A percentile compares a stretch with the other conserved stretches of the same genome.
Evolutionary conservation across 2,797 vertebrate genomes (phyloP).

Genomic region (Hozukius guyotensis): DNA sequence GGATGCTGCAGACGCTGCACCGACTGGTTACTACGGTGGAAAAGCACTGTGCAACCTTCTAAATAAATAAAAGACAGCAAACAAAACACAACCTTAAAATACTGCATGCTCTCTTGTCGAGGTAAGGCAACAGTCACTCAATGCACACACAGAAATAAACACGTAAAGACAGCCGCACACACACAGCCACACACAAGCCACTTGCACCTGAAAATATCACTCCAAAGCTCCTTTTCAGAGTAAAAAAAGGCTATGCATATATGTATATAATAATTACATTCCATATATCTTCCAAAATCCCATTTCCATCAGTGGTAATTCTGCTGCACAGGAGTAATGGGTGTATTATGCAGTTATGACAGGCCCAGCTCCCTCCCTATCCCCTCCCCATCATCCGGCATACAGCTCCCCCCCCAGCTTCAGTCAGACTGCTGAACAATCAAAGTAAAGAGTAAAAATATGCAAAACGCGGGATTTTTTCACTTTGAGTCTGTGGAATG

Average conservation of each 20-base stretch:
- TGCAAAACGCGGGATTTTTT: slow-evolving; percentile 70
- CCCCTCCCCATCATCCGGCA: slow-evolving; percentile 60
- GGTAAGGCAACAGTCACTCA: slow-evolving; percentile 6
- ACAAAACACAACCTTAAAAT: slow-evolving; percentile 10
- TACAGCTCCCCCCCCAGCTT: slow-evolving; percentile 30
- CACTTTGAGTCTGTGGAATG: slow-evolving; percentile 53
- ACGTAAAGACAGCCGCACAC: slow-evolving; percentile 18
- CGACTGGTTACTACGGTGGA: background rate
- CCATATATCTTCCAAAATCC: slow-evolving; percentile 84
- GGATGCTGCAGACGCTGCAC: slow-evolving; percentile 14
- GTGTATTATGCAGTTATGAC: slow-evolving; percentile 84
- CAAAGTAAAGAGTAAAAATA: slow-evolving; percentile 73
- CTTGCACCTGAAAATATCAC: slow-evolving; percentile 60
- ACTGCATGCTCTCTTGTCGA: background rate
- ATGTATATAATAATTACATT: slow-evolving; percentile 86
- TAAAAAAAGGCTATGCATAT: slow-evolving; percentile 78
- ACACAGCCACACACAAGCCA: slow-evolving; percentile 12
- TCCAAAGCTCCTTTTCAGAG: slow-evolving; percentile 62
- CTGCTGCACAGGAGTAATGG: slow-evolving; percentile 82
- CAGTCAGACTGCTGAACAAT: slow-evolving; percentile 74
- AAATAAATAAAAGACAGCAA: slow-evolving; percentile 6
- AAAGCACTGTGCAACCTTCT: slow-evolving; percentile 15
- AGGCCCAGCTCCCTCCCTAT: slow-evolving; percentile 65
- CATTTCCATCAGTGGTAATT: slow-evolving; percentile 85
- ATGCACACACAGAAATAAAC: slow-evolving; percentile 25